Base-by-base conservation (phyloP, 2,113 vertebrate genomes). In the Prunella himalayana region DNA sequence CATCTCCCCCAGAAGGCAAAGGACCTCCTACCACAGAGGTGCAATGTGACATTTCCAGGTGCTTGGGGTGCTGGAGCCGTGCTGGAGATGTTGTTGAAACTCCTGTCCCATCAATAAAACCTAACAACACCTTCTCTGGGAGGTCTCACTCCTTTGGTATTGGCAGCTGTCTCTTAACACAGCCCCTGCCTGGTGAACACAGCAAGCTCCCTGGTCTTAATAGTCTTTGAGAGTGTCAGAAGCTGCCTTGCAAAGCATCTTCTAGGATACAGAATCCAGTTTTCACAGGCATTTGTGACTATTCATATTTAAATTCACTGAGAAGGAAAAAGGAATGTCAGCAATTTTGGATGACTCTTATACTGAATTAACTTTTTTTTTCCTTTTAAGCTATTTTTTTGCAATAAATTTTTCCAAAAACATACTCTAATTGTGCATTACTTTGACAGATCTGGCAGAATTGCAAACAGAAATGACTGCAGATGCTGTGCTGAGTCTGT, bases 341-440 rank as follows among this genome's bases (percentile, higher is more conserved):
- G 90, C 63, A 73, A 25, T 77, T 91, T 77, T 30, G 72, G 21
- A 25, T 31, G 66, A 61, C 33, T 82, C 42, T 79, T 80, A 39
- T 11, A 15, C n/a, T 82, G 45, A 80, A 82, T 80, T 88, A 1
- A 47, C 31, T 25, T 84, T 47, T 56, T 50, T 53, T 7, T 10
- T 13, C 33, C 28, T 69, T 31, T 79, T 56, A 42, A 78, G 21
- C 25, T 82, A 61, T n/a, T 82, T 87, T 83, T 61, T 61, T 61
- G 5, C 31, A 35, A 35, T 35, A 59, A 49, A n/a, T 87, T 90
- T 95, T 77, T 63, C 79, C 79, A 66, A 94, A 92, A 96, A 45
- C 42, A 15, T 70, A n/a, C 51, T 83, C 77, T 77, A 51, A 56
- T 73, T 81, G 25, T 27, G 24, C 11, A 13, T 82, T 65, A 10